Conservation (phyloP, 2,888 invertebrate genomes). For the Nycteola revayana region DNA sequence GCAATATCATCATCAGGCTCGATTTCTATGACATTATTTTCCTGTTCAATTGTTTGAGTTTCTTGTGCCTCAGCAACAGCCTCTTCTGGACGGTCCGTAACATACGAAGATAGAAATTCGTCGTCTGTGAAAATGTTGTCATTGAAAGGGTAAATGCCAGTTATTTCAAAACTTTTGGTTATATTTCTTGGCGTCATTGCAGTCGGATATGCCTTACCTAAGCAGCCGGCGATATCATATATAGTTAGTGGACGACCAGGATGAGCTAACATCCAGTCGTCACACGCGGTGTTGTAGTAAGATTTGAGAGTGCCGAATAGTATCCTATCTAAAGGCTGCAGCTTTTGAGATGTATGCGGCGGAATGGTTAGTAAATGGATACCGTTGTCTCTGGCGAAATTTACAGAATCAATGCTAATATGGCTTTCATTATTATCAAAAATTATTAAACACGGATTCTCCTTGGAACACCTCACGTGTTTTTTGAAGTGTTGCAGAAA, state of each 20-base stretch:
- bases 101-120: conserved; percentile 34
- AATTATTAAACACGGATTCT: not conserved
- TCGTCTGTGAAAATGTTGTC: conserved; percentile 28
- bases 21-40: conserved; percentile 3
- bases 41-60: conserved; percentile 8
- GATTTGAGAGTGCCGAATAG: not conserved
- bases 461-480: conserved; percentile 3
- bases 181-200: conserved; percentile 32
- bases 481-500: conserved; percentile 37
- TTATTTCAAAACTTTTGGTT: conserved; percentile 27
- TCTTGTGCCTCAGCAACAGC: conserved; percentile 4
- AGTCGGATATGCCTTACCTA: conserved; percentile 23
- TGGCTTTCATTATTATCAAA: not conserved
- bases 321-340: not conserved
- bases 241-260: conserved; percentile 37
- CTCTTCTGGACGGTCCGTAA: conserved; percentile 30
- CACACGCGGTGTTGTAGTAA: not conserved
- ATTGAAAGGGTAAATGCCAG: conserved; percentile 34
- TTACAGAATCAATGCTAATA: not conserved
- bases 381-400: not conserved
- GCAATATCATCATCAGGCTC: conserved; percentile 3
- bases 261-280: conserved; percentile 34
- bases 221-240: conserved; percentile 35
- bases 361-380: not conserved
- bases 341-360: not conserved